phyloP scores from a whole-genome alignment of 37 sponge, comb jelly and placozoan genomes.

The Cladorhizidae sp. region DNA sequence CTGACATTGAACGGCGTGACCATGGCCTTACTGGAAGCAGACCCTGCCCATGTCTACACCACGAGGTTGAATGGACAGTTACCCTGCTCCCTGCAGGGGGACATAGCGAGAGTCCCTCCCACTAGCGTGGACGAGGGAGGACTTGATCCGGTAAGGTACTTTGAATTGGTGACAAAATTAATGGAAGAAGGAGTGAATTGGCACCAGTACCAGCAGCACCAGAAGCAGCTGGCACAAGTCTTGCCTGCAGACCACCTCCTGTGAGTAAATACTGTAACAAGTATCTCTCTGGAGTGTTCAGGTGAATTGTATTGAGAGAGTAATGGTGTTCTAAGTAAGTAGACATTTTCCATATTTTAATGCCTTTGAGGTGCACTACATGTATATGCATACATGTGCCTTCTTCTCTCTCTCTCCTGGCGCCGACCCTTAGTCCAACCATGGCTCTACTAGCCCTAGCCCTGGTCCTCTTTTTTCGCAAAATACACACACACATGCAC shows the following conservation, averaged over 20 bases:
- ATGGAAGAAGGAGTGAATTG: constrained; percentile 34
- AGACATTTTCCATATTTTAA: no score
- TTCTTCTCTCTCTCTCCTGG: no score
- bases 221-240: constrained; percentile 37
- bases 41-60: constrained; percentile 46
- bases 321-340: no score
- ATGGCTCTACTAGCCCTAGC: no score
- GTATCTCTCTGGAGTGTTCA: no score
- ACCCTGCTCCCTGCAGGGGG: background rate
- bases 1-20: constrained; percentile 50
- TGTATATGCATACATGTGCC: no score
- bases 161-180: constrained; percentile 29
- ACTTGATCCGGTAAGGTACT: constrained; percentile 49
- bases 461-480: no score
- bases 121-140: constrained; percentile 48
- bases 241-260: constrained; percentile 57
- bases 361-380: no score
- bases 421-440: no score
- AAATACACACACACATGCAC: no score
- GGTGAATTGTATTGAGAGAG: no score
- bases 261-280: no score
- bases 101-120: background rate
- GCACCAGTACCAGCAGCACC: background rate
- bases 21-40: constrained; percentile 35
- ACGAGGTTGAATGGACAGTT: background rate